Conservation (phyloP, 2,888 invertebrate genomes). For the Trachelus iudaicus region DNA sequence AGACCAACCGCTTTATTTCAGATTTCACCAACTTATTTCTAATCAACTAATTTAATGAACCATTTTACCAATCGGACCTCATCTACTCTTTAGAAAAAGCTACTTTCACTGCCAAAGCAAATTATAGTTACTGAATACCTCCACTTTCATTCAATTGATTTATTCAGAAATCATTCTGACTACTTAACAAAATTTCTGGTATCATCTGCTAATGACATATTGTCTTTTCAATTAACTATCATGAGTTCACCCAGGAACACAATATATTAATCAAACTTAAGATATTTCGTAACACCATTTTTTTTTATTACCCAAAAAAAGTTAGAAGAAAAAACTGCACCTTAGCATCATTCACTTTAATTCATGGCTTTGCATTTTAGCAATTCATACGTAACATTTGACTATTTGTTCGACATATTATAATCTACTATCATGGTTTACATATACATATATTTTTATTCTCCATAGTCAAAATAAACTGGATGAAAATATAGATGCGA, state of each 20-base stretch:
- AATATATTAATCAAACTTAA: not conserved
- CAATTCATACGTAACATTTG: not conserved
- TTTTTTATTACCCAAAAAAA: not conserved
- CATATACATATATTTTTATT: conserved; percentile 14
- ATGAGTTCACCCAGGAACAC: not conserved
- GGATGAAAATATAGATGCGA: conserved; percentile 40
- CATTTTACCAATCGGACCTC: not conserved
- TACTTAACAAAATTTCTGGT: not conserved
- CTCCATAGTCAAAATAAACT: conserved; percentile 32
- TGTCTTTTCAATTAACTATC: not conserved
- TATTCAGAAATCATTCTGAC: too few relatives aligned
- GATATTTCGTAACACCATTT: not conserved
- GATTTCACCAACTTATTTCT: not conserved
- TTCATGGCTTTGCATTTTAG: not conserved
- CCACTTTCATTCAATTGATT: too few relatives aligned
- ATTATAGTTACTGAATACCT: too few relatives aligned
- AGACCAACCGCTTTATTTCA: not conserved
- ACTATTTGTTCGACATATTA: not conserved
- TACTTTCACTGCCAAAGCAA: too few relatives aligned
- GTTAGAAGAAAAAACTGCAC: not conserved
- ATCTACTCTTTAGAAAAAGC: not conserved
- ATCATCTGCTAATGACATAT: not conserved
- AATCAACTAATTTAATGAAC: not conserved
- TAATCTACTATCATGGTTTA: not conserved
- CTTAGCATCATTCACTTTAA: not conserved